These are phyloP conservation scores for Aleiodes sp. DNA, from an alignment of 1,140 invertebrate species.

Conservation along the genomic window DNA sequence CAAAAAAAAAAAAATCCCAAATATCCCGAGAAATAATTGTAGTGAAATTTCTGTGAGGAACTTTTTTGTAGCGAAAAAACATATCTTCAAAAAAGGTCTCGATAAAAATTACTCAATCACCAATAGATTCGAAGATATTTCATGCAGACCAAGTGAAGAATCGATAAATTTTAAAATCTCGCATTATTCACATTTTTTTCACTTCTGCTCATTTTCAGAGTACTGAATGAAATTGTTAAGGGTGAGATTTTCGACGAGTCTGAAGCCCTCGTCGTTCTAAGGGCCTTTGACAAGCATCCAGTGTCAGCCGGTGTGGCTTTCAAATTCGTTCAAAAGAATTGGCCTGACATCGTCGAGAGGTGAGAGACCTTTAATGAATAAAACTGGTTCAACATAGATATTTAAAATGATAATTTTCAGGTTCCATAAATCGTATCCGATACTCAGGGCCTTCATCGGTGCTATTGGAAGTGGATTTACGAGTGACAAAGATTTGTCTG, in stretches of 20 bases:
- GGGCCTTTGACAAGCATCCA: constrained; percentile 49
- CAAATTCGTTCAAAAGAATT: constrained; percentile 51
- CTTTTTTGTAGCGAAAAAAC: too few species aligned
- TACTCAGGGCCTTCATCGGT: constrained; percentile 30
- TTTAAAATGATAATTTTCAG: background rate
- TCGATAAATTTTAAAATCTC: too few species aligned
- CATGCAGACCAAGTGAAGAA: background rate
- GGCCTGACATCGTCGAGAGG: constrained; percentile 49
- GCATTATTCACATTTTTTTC: too few species aligned
- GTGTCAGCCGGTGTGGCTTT: constrained; percentile 47
- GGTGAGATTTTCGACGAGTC: constrained; percentile 41
- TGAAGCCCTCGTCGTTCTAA: constrained; percentile 48
- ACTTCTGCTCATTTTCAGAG: too few species aligned
- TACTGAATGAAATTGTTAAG: constrained; percentile 51
- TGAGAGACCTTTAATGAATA: constrained; percentile 12
- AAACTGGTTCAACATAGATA: too few species aligned
- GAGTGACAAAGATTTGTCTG: constrained; percentile 32
- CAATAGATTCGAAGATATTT: too few species aligned
- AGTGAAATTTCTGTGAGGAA: too few species aligned
- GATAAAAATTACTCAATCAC: too few species aligned
- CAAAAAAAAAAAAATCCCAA: too few species aligned
- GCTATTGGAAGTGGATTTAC: constrained; percentile 30
- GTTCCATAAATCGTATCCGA: constrained; percentile 28
- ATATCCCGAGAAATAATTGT: too few species aligned
- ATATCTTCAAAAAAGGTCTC: too few species aligned